Base-by-base conservation (phyloP, 1,140 invertebrate species). In the Homalodisca vitripennis region DNA sequence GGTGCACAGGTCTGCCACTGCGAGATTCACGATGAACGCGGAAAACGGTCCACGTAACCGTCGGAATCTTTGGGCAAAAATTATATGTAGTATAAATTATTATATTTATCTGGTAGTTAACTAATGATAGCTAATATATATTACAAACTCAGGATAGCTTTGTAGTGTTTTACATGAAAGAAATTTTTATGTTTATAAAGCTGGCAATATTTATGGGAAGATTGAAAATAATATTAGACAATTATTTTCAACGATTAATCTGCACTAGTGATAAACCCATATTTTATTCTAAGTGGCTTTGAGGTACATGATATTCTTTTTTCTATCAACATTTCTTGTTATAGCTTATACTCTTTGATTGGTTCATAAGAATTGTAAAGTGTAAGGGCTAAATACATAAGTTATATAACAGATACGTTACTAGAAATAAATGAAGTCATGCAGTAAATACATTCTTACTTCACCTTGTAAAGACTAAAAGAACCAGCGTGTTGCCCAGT, bases 381-480 rank as follows among this genome's bases (percentile, higher is more conserved):
- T n/a, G n/a, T 46, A 46, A 10, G n/a, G 10, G 41, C 41, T 12
- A n/a, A 12, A n/a, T 46, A 12, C 10, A 10, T 12, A 46, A 12
- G n/a, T 46, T 10, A 12, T 10, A 12, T 46, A 12, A n/a, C 41
- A 46, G n/a, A 46, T 46, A 46, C 41, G n/a, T 10, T 46, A 26
- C 27, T 27, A 13, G 12, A 64, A 13, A 3, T 64, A 30, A 13
- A 13, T 30, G 13, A 14, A 64, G n/a, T n/a, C n/a, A n/a, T n/a
- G n/a, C n/a, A 30, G 13, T 13, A 17, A 13, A 30, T 13, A n/a
- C n/a, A n/a, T 66, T 12, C 17, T 57, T 41, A 26, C 68, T 66
- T 74, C 73, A 80, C 79, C 76, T 77, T 48, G 76, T 76, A 63
- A 79, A 80, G n/a, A 80, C 77, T 62, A 79, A 70, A 3, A 80